Evolutionary conservation across 1,140 invertebrate genomes (phyloP).

Genomic region (Metaphire vulgaris): DNA sequence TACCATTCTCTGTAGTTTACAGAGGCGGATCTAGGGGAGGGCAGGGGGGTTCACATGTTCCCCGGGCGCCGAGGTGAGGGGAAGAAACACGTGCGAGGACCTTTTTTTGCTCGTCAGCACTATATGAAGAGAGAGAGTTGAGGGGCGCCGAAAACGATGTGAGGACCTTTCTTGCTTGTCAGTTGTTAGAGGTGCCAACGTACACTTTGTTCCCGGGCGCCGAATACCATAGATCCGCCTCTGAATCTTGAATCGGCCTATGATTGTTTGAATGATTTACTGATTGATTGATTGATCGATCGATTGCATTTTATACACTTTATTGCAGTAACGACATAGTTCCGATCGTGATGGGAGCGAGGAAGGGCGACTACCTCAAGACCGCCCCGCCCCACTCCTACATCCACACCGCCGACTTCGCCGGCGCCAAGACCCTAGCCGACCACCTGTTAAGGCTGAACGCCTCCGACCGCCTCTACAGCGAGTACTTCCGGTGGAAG

Average conservation of each 20-base stretch:
- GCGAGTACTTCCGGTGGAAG: constrained; percentile 52
- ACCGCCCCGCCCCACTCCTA: constrained; percentile 63
- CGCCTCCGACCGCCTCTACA: constrained; percentile 47
- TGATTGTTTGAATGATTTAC: no score
- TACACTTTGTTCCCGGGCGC: no score
- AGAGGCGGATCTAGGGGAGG: no score
- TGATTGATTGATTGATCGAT: not conserved
- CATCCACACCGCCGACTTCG: constrained; percentile 46
- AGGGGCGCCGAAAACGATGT: not conserved
- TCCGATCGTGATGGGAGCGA: constrained; percentile 87
- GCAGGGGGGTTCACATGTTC: no score
- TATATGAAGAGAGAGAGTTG: no score
- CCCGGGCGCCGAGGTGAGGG: no score
- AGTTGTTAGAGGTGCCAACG: no score
- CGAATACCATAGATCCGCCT: no score
- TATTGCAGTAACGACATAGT: constrained; percentile 72
- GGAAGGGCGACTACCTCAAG: constrained; percentile 77
- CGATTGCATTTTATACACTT: not conserved
- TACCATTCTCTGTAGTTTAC: no score
- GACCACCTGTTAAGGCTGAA: constrained; percentile 47
- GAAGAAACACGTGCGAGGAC: no score
- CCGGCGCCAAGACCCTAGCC: constrained; percentile 38
- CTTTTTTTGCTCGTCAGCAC: no score
- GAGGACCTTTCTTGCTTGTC: not conserved
- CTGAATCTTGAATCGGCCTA: no score